A percentile compares a stretch with the other conserved stretches of the same genome.
These are phyloP conservation scores for Synergus gifuensis DNA, from an alignment of 2,888 invertebrate species.

Conservation along the genomic window DNA sequence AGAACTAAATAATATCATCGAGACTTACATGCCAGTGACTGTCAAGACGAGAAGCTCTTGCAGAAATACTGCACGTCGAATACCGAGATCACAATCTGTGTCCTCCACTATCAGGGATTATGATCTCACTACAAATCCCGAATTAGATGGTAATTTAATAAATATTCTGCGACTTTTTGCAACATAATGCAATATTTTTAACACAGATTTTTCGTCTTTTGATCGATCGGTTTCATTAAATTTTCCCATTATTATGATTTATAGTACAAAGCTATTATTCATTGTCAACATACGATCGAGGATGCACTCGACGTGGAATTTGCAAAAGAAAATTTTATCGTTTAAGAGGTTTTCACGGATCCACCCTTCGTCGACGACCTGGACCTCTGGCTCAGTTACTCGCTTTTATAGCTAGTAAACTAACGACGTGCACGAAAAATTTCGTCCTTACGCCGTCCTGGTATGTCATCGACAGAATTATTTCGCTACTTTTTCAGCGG, in stretches of 20 bases:
- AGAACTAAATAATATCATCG: slow-evolving; percentile 65
- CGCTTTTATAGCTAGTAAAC: slow-evolving; percentile 63
- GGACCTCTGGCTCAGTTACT: slow-evolving; percentile 68
- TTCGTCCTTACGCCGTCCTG: slow-evolving; percentile 66
- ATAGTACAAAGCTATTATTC: slow-evolving; percentile 39
- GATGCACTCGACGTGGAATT: slow-evolving; percentile 61
- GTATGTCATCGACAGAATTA: slow-evolving; percentile 64
- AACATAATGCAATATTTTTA: background rate
- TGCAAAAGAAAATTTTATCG: slow-evolving; percentile 65
- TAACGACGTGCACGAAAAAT: slow-evolving; percentile 64
- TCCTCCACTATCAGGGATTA: slow-evolving; percentile 58
- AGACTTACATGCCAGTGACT: slow-evolving; percentile 63
- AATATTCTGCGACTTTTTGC: background rate
- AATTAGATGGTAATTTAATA: slow-evolving; percentile 56
- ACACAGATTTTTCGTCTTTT: too few species aligned
- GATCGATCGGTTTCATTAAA: too few species aligned
- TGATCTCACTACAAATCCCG: slow-evolving; percentile 56
- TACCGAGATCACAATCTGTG: slow-evolving; percentile 57
- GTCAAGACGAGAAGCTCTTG: slow-evolving; percentile 55
- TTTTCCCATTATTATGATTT: background rate
- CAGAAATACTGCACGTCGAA: slow-evolving; percentile 50
- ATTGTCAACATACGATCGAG: slow-evolving; percentile 48
- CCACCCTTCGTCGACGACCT: slow-evolving; percentile 62
- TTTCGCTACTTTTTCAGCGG: slow-evolving; percentile 64
- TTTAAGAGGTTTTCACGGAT: slow-evolving; percentile 57